Evolutionary conservation across 2,113 vertebrate species (phyloP).

Genomic region (Passer domesticus): DNA sequence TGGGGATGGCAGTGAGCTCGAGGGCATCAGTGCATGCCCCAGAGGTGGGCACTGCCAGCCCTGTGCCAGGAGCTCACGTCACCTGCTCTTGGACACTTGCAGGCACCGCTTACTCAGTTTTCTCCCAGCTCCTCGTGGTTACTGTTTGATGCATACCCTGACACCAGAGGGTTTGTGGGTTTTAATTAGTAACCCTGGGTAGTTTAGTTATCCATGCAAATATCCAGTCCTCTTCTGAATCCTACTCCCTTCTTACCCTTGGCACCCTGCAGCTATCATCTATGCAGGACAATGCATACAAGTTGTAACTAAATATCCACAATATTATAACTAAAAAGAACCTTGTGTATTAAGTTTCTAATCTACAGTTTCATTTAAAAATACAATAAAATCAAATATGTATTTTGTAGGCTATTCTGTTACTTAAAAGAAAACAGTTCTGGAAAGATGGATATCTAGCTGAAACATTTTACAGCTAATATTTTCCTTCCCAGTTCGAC

Average conservation of each 20-base stretch:
- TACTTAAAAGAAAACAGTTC: not conserved
- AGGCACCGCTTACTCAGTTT: accelerated
- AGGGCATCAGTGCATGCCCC: accelerated
- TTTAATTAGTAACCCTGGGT: not conserved
- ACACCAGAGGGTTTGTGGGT: not conserved
- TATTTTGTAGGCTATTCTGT: not conserved
- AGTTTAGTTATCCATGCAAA: not conserved
- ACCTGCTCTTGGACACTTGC: not conserved
- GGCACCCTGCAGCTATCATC: not conserved
- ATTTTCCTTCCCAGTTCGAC: not conserved
- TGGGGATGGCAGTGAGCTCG: accelerated
- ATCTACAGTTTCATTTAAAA: not conserved
- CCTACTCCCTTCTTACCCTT: not conserved
- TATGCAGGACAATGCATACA: not conserved
- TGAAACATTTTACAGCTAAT: not conserved
- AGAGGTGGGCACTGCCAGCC: not conserved
- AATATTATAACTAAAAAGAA: not conserved
- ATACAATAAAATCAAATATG: not conserved
- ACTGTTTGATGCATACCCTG: not conserved
- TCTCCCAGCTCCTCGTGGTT: not conserved
- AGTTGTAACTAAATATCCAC: not conserved
- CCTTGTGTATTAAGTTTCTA: not conserved
- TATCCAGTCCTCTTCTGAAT: not conserved
- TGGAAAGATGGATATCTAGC: not conserved
- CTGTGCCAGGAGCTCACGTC: accelerated